Conservation (phyloP, 2,888 invertebrate species). For the Drosophila kanekoi region DNA sequence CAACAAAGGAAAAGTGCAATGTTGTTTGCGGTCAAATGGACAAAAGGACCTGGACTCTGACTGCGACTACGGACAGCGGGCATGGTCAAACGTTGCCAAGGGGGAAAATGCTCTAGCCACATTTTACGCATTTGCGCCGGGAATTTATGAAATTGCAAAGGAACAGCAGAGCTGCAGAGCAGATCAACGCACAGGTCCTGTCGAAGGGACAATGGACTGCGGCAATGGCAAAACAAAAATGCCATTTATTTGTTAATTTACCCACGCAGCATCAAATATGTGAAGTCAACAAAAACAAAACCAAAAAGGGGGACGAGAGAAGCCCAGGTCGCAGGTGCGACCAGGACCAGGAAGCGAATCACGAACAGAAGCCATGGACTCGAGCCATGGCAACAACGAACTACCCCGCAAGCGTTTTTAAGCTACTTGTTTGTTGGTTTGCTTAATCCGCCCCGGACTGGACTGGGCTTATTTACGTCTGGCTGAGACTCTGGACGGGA, state of each 20-base stretch:
- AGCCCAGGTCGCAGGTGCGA: conserved; percentile 18
- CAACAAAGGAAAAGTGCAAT: conserved; percentile 70
- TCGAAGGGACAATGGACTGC: conserved; percentile 31
- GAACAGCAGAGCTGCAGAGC: conserved; percentile 43
- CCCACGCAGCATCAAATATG: conserved; percentile 76
- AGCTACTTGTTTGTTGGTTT: conserved; percentile 78
- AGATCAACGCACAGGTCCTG: conserved; percentile 51
- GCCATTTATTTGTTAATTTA: conserved; percentile 79
- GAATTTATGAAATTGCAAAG: conserved; percentile 73
- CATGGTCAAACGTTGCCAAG: conserved; percentile 37
- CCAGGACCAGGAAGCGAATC: conserved; percentile 21
- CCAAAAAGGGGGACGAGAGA: conserved; percentile 26
- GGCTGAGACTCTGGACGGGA: conserved; percentile 16
- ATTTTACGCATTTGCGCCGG: conserved; percentile 70
- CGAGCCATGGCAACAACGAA: conserved; percentile 43
- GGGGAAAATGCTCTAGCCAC: conserved; percentile 40
- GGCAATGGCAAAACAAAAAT: conserved; percentile 51
- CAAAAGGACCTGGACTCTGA: conserved; percentile 40
- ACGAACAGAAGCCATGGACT: conserved; percentile 1
- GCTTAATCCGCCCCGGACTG: conserved; percentile 65
- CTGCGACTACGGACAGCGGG: background rate
- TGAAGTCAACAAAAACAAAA: conserved; percentile 59
- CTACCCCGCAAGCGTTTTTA: conserved; percentile 58
- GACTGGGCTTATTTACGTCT: conserved; percentile 63
- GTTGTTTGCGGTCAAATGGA: conserved; percentile 67